phyloP scores from a whole-genome alignment of 2,113 vertebrate species.

The Genyomyrus donnyi region DNA sequence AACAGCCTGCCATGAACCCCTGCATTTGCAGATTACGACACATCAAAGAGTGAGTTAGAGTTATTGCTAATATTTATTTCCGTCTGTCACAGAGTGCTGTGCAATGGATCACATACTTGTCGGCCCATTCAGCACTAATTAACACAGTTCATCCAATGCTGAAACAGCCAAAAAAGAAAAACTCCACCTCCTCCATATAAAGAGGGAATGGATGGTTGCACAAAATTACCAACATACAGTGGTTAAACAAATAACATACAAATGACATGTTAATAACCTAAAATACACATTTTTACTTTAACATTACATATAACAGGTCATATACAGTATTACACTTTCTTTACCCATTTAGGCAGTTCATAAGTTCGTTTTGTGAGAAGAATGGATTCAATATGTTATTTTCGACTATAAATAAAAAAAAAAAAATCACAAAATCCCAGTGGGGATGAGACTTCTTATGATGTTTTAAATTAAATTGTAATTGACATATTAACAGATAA shows the following conservation, averaged over 20 bases:
- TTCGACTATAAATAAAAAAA: not conserved
- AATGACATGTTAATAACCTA: not conserved
- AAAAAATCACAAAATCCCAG: not conserved
- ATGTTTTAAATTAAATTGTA: not conserved
- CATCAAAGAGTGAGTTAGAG: not conserved
- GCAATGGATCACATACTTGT: not conserved
- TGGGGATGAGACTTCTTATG: not conserved
- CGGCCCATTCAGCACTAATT: not conserved
- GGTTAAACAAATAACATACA: not conserved
- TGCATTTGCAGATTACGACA: not conserved
- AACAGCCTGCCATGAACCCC: not conserved
- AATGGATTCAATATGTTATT: not conserved
- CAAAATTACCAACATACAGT: not conserved
- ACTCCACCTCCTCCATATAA: not conserved
- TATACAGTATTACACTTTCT: not conserved
- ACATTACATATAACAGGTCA: not conserved
- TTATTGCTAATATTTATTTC: not conserved
- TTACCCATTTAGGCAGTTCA: not conserved
- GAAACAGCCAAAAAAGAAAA: not conserved
- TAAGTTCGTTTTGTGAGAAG: not conserved
- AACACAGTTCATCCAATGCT: not conserved
- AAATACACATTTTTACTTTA: not conserved
- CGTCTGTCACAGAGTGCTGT: not conserved
- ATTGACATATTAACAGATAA: not conserved
- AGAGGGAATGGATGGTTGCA: not conserved